These are phyloP conservation scores for Pelmatolapia mariae DNA, from an alignment of 2,113 vertebrate genomes.

Conservation along the genomic window DNA sequence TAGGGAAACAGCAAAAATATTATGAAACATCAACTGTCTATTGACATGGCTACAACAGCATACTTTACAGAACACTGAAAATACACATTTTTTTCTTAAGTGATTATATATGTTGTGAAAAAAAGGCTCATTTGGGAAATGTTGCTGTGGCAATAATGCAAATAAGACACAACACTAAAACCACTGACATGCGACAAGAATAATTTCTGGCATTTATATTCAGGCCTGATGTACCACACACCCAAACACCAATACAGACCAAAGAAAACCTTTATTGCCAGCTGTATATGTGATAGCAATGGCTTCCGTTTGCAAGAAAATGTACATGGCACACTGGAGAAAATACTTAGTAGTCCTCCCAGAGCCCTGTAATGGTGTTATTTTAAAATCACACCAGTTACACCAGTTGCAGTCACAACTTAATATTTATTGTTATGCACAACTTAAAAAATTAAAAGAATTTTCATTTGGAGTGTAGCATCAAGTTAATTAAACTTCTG, in stretches of 20 bases:
- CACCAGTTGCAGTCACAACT: not conserved
- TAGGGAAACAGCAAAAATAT: rapidly evolving
- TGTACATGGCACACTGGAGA: not conserved
- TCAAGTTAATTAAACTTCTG: not conserved
- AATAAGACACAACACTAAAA: not conserved
- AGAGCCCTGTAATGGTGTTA: not conserved
- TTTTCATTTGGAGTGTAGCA: not conserved
- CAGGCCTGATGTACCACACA: not conserved
- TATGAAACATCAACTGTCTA: not conserved
- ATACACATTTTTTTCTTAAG: not conserved
- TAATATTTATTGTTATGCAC: not conserved
- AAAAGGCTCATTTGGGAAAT: not conserved
- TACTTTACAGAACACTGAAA: not conserved
- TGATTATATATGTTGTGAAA: not conserved
- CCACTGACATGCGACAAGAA: not conserved
- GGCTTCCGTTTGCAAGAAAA: not conserved
- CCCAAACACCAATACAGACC: not conserved
- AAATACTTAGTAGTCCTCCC: not conserved
- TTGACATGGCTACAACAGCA: not conserved
- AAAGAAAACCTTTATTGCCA: not conserved
- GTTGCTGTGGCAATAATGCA: not conserved
- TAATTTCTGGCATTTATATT: not conserved
- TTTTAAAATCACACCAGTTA: not conserved
- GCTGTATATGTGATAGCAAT: not conserved
- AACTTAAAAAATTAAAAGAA: not conserved